These are phyloP conservation scores for Dynastes maya DNA, from an alignment of 2,888 invertebrate species.

Conservation along the genomic window DNA sequence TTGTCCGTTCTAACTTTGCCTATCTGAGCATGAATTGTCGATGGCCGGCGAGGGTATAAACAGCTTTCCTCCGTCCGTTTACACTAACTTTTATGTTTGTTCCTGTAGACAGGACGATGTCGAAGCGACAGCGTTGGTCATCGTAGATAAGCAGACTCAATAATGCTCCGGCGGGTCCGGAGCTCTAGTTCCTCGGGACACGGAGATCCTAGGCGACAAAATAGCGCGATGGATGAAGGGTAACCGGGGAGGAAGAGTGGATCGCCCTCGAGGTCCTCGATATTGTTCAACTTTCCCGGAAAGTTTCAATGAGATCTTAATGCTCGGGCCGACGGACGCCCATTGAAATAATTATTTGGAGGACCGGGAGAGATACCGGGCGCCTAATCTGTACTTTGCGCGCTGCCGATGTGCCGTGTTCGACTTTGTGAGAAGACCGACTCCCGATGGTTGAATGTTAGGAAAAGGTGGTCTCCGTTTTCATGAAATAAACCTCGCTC, in stretches of 20 bases:
- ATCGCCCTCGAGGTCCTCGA: slow-evolving; percentile 10
- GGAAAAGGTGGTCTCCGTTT: slow-evolving; percentile 6
- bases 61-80: slow-evolving; percentile 57
- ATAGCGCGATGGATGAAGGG: neutral
- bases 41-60: slow-evolving; percentile 53
- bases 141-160: slow-evolving; percentile 57
- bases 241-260: neutral
- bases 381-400: slow-evolving; percentile 30
- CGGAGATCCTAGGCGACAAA: slow-evolving; percentile 1
- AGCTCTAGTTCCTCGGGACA: neutral
- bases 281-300: slow-evolving; percentile 42
- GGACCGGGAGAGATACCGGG: slow-evolving; percentile 13
- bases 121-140: slow-evolving; percentile 54
- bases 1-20: slow-evolving; percentile 27
- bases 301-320: slow-evolving; percentile 42
- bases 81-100: slow-evolving; percentile 59
- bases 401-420: neutral
- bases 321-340: slow-evolving; percentile 30
- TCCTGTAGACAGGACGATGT: slow-evolving; percentile 11
- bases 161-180: slow-evolving; percentile 32
- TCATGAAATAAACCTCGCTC: slow-evolving; percentile 10
- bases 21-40: slow-evolving; percentile 33
- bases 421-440: neutral
- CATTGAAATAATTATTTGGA: slow-evolving; percentile 38
- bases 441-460: neutral